phyloP scores from a whole-genome alignment of 1,140 invertebrate genomes.

The Tetramorium alpestre region DNA sequence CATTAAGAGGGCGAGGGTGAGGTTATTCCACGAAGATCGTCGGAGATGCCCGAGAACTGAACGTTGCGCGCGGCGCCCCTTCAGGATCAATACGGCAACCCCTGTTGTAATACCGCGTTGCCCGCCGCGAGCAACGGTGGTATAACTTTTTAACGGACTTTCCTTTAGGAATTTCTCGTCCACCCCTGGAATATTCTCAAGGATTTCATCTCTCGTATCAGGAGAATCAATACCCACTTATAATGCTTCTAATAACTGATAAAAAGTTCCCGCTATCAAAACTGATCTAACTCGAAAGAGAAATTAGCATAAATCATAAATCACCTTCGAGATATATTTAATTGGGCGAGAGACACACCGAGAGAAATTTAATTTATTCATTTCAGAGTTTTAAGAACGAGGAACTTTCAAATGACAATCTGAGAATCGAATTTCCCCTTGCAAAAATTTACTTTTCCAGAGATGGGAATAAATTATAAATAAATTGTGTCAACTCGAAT shows the following conservation, averaged over 20 bases:
- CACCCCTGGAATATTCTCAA: constrained; percentile 32
- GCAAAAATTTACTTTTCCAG: not conserved
- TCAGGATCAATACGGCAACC: constrained; percentile 81
- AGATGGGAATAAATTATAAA: not conserved
- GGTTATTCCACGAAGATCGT: constrained; percentile 82
- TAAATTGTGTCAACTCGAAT: not conserved
- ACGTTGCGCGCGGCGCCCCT: constrained; percentile 81
- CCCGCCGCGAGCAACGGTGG: constrained; percentile 73
- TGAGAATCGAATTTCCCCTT: not conserved
- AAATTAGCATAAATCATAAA: constrained; percentile 41
- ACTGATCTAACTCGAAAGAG: constrained; percentile 27
- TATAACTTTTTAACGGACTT: constrained; percentile 74
- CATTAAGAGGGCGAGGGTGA: constrained; percentile 80
- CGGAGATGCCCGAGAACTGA: constrained; percentile 82
- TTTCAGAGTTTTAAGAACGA: constrained; percentile 3
- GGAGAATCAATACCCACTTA: constrained; percentile 40
- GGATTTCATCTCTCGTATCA: constrained; percentile 39
- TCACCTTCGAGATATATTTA: constrained; percentile 20
- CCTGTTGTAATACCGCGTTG: constrained; percentile 81
- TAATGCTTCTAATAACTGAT: constrained; percentile 47
- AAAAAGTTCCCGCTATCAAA: constrained; percentile 42
- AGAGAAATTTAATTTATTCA: constrained; percentile 17
- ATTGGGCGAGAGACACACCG: not conserved
- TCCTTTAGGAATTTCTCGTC: constrained; percentile 42
- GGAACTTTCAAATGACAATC: not conserved